Conservation (phyloP, 53 echinoderm and acorn worm genomes). For the Holothuria scabra region DNA sequence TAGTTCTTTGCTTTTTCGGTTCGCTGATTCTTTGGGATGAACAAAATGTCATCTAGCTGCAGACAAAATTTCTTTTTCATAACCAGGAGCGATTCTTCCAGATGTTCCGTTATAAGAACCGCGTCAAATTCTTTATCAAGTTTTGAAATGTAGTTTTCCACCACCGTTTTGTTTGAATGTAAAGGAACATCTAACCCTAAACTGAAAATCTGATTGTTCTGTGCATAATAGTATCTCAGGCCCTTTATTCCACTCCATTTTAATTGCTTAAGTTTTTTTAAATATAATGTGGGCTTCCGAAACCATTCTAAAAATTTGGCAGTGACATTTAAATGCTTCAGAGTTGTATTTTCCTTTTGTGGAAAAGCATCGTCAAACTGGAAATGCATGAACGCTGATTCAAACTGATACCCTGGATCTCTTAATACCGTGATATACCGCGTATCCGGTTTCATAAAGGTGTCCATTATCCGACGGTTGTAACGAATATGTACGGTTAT, state of each 20-base stretch:
- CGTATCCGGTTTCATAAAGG: not conserved
- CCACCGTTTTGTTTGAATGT: no score
- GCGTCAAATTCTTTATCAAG: no score
- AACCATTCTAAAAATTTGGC: slow-evolving; percentile 63
- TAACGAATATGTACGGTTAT: no score
- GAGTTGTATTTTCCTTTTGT: not conserved
- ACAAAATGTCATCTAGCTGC: slow-evolving; percentile 71
- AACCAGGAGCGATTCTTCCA: slow-evolving; percentile 67
- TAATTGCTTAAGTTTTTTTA: slow-evolving; percentile 60
- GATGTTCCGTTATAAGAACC: no score
- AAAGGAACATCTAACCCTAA: no score
- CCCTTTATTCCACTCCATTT: slow-evolving; percentile 63
- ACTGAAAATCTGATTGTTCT: no score
- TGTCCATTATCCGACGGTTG: no score
- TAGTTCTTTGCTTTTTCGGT: slow-evolving; percentile 34
- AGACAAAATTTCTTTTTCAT: slow-evolving; percentile 72
- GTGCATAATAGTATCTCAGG: slow-evolving; percentile 73
- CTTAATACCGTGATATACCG: not conserved
- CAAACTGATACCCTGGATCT: slow-evolving; percentile 1
- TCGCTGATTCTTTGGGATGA: slow-evolving; percentile 78
- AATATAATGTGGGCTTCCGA: slow-evolving; percentile 59
- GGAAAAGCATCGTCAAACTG: not conserved
- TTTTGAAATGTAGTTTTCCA: no score
- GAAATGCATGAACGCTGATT: slow-evolving; percentile 15
- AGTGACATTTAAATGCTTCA: not conserved